Evolutionary conservation across 1,140 invertebrate genomes (phyloP).

Genomic region (Aphidius ervi): DNA sequence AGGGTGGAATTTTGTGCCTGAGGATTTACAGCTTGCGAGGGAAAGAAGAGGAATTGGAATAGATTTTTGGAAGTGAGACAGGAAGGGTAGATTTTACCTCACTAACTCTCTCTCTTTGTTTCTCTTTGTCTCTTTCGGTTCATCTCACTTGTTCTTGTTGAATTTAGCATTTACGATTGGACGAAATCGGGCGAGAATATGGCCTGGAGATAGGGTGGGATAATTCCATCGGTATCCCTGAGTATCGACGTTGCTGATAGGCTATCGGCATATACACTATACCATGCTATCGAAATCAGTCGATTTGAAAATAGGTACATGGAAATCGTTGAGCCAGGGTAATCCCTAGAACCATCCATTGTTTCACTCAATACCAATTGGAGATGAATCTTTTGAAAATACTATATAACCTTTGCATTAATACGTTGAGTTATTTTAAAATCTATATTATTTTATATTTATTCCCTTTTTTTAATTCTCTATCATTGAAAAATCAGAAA

Average conservation of each 20-base stretch:
- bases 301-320: constrained; percentile 19
- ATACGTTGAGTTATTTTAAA: not conserved
- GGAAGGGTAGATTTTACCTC: too few species aligned
- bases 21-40: not conserved
- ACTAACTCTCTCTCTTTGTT: not conserved
- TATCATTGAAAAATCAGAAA: too few species aligned
- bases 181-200: constrained; percentile 34
- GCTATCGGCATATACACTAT: constrained; percentile 18
- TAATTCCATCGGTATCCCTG: constrained; percentile 28
- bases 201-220: constrained; percentile 26
- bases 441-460: too few species aligned
- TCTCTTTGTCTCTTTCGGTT: not conserved
- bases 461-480: too few species aligned
- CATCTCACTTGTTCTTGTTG: not conserved
- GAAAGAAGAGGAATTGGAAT: not conserved
- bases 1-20: constrained; percentile 1
- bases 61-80: not conserved
- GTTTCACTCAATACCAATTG: not conserved
- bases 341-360: constrained; percentile 2
- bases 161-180: constrained; percentile 23
- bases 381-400: constrained; percentile 10
- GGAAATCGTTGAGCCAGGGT: constrained; percentile 16
- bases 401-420: constrained; percentile 24
- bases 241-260: constrained; percentile 25
- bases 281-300: constrained; percentile 22